phyloP scores from a whole-genome alignment of 2,113 vertebrate genomes.

The Mellivora capensis region DNA sequence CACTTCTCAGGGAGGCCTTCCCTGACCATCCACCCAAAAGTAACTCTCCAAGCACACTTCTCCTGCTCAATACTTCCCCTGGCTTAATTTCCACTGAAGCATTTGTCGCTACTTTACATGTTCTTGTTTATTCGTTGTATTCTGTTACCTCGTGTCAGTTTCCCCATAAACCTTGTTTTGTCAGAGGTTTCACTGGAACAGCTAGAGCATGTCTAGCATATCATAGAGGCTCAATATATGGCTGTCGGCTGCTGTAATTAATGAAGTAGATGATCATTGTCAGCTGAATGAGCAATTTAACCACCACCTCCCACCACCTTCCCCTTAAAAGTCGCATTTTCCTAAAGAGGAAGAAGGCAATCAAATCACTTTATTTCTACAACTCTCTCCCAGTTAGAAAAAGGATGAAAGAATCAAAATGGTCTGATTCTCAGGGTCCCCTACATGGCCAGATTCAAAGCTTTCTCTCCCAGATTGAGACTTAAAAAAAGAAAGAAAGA shows the following conservation, averaged over 20 bases:
- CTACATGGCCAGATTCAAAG: not conserved
- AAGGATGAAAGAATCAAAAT: not conserved
- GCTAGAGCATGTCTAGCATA: not conserved
- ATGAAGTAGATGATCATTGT: not conserved
- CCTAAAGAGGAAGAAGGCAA: not conserved
- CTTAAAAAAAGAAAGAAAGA: not conserved
- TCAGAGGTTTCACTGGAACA: not conserved
- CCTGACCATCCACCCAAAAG: not conserved
- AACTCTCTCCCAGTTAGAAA: not conserved
- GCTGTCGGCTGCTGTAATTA: not conserved
- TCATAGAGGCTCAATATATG: not conserved
- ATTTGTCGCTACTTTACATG: not conserved
- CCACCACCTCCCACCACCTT: not conserved
- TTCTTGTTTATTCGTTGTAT: not conserved
- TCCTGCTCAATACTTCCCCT: not conserved
- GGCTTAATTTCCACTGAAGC: not conserved
- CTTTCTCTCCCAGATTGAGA: not conserved
- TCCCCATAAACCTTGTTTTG: not conserved
- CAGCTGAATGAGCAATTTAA: not conserved
- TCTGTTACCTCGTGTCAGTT: not conserved
- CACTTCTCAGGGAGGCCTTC: not conserved
- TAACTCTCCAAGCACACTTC: no score
- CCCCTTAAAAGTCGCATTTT: not conserved
- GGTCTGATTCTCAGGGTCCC: not conserved
- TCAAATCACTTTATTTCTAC: not conserved